phyloP scores from a whole-genome alignment of 2,888 invertebrate species.

The Odontothrips loti region DNA sequence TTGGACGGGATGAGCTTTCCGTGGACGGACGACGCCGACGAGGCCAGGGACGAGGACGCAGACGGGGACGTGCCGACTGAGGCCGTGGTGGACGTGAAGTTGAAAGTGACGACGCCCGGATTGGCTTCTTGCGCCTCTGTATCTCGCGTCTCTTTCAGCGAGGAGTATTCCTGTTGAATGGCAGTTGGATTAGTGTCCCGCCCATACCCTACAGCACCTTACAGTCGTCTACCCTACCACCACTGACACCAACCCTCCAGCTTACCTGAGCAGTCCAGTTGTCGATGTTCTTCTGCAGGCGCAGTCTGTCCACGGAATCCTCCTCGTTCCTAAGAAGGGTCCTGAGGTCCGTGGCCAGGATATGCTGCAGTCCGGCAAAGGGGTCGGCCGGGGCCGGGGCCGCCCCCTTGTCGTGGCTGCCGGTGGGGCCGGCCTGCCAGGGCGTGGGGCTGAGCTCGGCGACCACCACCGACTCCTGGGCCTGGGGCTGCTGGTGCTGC shows the following conservation, averaged over 20 bases:
- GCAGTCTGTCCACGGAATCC: constrained; percentile 63
- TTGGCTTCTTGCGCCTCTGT: not conserved
- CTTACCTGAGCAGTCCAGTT: constrained; percentile 69
- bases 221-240: too few relatives aligned
- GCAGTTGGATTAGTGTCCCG: too few relatives aligned
- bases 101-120: not conserved
- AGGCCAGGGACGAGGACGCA: not conserved
- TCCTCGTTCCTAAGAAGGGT: constrained; percentile 51
- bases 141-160: not conserved
- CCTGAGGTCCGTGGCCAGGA: constrained; percentile 50
- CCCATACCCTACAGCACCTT: too few relatives aligned
- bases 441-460: constrained; percentile 21
- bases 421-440: not conserved
- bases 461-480: constrained; percentile 5
- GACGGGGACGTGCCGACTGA: not conserved
- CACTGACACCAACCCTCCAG: too few relatives aligned
- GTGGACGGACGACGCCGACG: constrained; percentile 33
- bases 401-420: not conserved
- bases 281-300: constrained; percentile 76
- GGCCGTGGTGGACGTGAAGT: constrained; percentile 14
- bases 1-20: constrained; percentile 59
- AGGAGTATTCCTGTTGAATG: not conserved
- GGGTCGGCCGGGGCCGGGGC: not conserved
- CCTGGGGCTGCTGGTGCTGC: not conserved
- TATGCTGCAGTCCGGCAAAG: constrained; percentile 38